A percentile compares a stretch with the other conserved stretches of the same genome.
Conservation (phyloP, 2,888 invertebrate species). For the Apomyelois bistriatella region DNA sequence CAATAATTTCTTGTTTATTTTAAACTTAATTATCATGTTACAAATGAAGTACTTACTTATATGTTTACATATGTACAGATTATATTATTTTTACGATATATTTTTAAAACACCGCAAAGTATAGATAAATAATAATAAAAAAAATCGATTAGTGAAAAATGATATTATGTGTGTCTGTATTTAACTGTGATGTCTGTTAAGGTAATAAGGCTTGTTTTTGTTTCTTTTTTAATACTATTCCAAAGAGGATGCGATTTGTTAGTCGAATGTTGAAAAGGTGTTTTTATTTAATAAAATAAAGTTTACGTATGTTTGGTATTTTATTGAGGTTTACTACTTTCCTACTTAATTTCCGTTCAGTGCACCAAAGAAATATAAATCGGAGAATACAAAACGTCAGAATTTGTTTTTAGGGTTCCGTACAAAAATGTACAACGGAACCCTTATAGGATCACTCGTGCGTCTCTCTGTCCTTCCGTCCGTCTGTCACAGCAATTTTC, state of each 20-base stretch:
- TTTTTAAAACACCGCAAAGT: background rate
- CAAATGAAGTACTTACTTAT: background rate
- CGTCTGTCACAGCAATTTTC: too few relatives aligned
- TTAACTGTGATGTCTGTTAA: slow-evolving; percentile 78
- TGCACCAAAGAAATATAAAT: too few relatives aligned
- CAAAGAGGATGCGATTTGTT: slow-evolving; percentile 50
- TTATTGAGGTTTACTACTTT: too few relatives aligned
- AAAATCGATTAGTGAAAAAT: slow-evolving; percentile 46
- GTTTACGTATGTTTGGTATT: slow-evolving; percentile 28
- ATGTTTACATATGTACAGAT: background rate
- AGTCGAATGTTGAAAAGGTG: slow-evolving; percentile 55
- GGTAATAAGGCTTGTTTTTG: slow-evolving; percentile 39
- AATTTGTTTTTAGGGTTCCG: too few relatives aligned
- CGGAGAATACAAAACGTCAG: too few relatives aligned
- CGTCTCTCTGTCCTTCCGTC: too few relatives aligned
- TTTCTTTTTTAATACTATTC: slow-evolving; percentile 52
- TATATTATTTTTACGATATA: too few relatives aligned
- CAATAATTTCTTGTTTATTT: too few relatives aligned
- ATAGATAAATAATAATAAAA: slow-evolving; percentile 26
- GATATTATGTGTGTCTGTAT: slow-evolving; percentile 68
- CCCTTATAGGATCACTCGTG: too few relatives aligned
- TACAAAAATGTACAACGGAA: too few relatives aligned
- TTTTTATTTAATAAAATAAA: slow-evolving; percentile 64
- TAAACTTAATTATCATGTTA: too few relatives aligned
- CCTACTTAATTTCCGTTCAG: too few relatives aligned